These are phyloP conservation scores for Phoebastria nigripes DNA, from an alignment of 2,797 vertebrate species.

Conservation along the genomic window DNA sequence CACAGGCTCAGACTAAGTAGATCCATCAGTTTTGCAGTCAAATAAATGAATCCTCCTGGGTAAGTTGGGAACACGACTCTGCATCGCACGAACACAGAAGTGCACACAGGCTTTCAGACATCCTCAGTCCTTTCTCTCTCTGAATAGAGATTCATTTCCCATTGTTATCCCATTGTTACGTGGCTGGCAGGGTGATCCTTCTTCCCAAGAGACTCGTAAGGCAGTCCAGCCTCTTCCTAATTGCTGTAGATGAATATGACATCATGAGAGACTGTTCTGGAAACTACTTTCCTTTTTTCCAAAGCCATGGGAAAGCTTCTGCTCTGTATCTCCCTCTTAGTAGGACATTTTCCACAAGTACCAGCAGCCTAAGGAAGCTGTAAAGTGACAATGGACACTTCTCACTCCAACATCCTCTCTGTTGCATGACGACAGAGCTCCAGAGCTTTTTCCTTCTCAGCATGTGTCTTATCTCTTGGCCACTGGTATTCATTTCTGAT, in stretches of 20 bases:
- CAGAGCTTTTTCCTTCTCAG: not conserved
- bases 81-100: accelerated
- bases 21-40: not conserved
- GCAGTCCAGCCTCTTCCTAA: not conserved
- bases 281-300: not conserved
- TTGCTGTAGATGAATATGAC: not conserved
- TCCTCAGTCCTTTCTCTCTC: not conserved
- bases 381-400: not conserved
- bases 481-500: not conserved
- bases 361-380: not conserved
- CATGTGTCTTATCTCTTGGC: not conserved
- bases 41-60: not conserved
- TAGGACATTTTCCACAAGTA: not conserved
- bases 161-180: not conserved
- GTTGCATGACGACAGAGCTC: not conserved
- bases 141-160: not conserved
- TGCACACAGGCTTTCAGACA: not conserved
- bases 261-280: not conserved
- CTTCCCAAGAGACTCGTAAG: not conserved
- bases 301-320: not conserved
- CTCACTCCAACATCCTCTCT: not conserved
- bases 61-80: not conserved
- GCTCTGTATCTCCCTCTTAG: not conserved
- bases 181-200: not conserved
- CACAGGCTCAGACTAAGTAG: not conserved